A percentile compares a stretch with the other conserved stretches of the same genome.
Conservation (phyloP, 1,140 invertebrate genomes). For the Pristionchus pacificus region DNA sequence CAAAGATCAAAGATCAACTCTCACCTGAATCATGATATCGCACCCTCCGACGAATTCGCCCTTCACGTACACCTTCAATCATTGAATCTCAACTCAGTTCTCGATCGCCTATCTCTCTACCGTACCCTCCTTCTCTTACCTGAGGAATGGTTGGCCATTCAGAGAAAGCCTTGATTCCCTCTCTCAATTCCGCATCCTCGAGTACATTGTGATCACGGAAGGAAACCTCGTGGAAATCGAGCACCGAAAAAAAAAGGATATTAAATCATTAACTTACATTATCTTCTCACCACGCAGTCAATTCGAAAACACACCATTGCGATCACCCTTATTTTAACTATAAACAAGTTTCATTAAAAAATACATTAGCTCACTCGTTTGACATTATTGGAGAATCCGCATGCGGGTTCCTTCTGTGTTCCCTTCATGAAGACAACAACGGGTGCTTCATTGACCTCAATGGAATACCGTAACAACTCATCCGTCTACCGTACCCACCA, state of each 20-base stretch:
- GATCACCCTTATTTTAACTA: too few relatives aligned
- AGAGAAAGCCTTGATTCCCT: constrained; percentile 52
- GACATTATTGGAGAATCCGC: constrained; percentile 53
- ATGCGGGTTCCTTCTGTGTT: constrained; percentile 46
- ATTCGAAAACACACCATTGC: too few relatives aligned
- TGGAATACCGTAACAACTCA: not conserved
- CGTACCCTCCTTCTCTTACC: not conserved
- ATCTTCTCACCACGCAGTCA: too few relatives aligned
- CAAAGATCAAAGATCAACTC: too few relatives aligned
- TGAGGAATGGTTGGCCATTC: constrained; percentile 48
- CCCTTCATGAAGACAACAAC: constrained; percentile 58
- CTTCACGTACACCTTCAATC: constrained; percentile 55
- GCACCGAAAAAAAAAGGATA: constrained; percentile 28
- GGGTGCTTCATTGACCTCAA: constrained; percentile 19
- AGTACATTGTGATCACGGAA: constrained; percentile 51
- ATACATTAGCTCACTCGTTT: constrained; percentile 41
- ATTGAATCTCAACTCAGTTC: constrained; percentile 40
- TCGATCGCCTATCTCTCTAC: not conserved
- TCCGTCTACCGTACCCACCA: constrained; percentile 9
- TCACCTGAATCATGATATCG: constrained; percentile 52
- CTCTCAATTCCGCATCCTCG: constrained; percentile 45
- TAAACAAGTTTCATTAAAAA: constrained; percentile 2
- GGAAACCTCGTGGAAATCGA: constrained; percentile 48
- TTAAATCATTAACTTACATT: too few relatives aligned
- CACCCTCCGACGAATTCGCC: constrained; percentile 55